Evolutionary conservation across 2,888 invertebrate genomes (phyloP), one percentile per base, ranked within the genome.

Genomic region (Netelia melanura): DNA sequence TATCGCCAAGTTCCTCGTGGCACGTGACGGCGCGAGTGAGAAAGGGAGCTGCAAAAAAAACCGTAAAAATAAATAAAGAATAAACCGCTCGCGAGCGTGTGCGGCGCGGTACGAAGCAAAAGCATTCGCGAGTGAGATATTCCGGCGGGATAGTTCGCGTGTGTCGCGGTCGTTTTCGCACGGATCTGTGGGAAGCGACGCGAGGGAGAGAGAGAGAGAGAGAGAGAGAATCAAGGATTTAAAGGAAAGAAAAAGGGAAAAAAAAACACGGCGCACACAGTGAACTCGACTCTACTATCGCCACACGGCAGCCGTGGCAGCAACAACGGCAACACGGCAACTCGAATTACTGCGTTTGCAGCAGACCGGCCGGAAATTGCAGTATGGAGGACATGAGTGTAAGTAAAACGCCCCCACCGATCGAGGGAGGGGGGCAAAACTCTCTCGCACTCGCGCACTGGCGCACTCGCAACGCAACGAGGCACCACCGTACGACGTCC

Each of bases 371-470:
- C 83, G 88, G 89, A 86, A 90, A 90, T 86, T 88, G 71, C 91
- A 91, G 88, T 85, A 93, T 93, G 92, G 93, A 91, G 87, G 93
- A 93, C 89, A 90, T 92, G 86, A 91, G 92, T 87, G 93, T 93
- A 86, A 93, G 93, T 93, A 90, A 75, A 80, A 58, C 52, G n/a
- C 48, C 25, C 48, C 10, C 1, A 30, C 17, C 14, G n/a, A 17
- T 71, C 9, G 11, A 21, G 6, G 8, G 1, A 3, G 21, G 17
- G 30, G n/a, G 14, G 11, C 14, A 30, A 8, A 23, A 17, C 5
- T 38, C 38, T 65, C 65, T 38, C 65, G 14, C 14, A 48, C 14
- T 48, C 5, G 48, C 11, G 48, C 48, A 14, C 48, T 48, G 8
- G 9, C 48, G 9, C 48, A 30, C 30, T 30, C 38, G 38, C 38